phyloP scores from a whole-genome alignment of 2,888 invertebrate genomes.

The Drosophila rellima region DNA sequence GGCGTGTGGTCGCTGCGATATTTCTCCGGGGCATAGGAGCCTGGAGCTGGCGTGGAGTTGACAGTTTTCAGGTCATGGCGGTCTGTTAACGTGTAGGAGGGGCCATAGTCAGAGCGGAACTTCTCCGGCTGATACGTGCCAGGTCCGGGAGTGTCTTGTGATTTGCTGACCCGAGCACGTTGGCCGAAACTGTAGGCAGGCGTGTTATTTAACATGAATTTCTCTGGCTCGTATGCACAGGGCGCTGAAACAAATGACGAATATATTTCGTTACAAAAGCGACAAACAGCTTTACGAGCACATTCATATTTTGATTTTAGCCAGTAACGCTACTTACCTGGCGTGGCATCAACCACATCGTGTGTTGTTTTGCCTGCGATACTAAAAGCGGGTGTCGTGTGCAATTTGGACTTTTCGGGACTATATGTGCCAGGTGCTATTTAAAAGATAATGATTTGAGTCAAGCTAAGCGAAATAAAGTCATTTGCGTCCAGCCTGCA shows the following conservation, averaged over 20 bases:
- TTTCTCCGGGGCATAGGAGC: slow-evolving; percentile 87
- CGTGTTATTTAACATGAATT: slow-evolving; percentile 87
- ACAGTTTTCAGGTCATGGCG: slow-evolving; percentile 81
- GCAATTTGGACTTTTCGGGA: slow-evolving; percentile 87
- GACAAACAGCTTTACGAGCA: rapidly evolving
- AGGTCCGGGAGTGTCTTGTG: slow-evolving; percentile 85
- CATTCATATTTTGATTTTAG: too few relatives aligned
- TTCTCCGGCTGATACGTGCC: slow-evolving; percentile 88
- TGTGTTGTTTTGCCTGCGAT: slow-evolving; percentile 85
- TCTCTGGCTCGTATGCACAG: slow-evolving; percentile 88
- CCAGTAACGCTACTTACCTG: slow-evolving; percentile 60
- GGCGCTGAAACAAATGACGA: slow-evolving; percentile 85
- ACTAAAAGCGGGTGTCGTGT: slow-evolving; percentile 87
- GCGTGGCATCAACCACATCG: slow-evolving; percentile 85
- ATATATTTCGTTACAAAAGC: neutral
- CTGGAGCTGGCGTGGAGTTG: slow-evolving; percentile 85
- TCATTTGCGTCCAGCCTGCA: neutral
- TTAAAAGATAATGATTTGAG: slow-evolving; percentile 9
- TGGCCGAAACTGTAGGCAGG: slow-evolving; percentile 91
- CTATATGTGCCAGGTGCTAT: slow-evolving; percentile 87
- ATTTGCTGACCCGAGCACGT: slow-evolving; percentile 88
- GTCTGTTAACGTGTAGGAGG: slow-evolving; percentile 87
- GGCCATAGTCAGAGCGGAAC: slow-evolving; percentile 85
- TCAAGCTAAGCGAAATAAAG: too few relatives aligned
- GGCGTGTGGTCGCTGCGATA: slow-evolving; percentile 84